Evolutionary conservation across 1,140 invertebrate species (phyloP).

Genomic region (Oryzaephilus surinamensis): DNA sequence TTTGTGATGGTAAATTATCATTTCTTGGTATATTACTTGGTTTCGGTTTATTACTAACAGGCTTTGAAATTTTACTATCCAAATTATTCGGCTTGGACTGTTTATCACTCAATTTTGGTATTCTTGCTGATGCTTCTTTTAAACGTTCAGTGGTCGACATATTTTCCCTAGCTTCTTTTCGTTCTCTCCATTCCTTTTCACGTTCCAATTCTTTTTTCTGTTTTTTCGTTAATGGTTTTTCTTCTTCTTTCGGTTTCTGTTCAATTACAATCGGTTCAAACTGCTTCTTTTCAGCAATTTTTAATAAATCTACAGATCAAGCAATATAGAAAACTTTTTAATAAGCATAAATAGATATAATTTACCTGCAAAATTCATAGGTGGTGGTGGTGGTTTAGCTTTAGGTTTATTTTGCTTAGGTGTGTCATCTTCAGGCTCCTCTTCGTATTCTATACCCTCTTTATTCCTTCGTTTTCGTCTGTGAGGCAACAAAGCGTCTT

Average conservation of each 20-base stretch:
- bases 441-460: constrained; percentile 24
- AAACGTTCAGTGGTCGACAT: constrained; percentile 11
- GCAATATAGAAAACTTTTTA: background rate
- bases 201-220: constrained; percentile 62
- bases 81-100: background rate
- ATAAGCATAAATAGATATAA: constrained; percentile 12
- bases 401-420: constrained; percentile 44
- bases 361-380: constrained; percentile 66
- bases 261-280: constrained; percentile 59
- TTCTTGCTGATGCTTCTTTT: constrained; percentile 30
- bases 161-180: constrained; percentile 43
- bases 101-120: constrained; percentile 38
- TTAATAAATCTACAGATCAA: constrained; percentile 49
- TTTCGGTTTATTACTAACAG: background rate
- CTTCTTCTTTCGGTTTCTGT: constrained; percentile 50
- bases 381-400: constrained; percentile 49
- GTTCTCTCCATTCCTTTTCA: constrained; percentile 42
- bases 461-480: constrained; percentile 51
- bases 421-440: constrained; percentile 21
- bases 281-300: constrained; percentile 74
- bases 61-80: background rate
- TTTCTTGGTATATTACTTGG: background rate
- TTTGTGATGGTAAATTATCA: too few species aligned
- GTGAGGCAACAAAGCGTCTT: constrained; percentile 58
- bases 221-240: constrained; percentile 66